Percentiles rank a stretch among this genome's conserved stretches.
Evolutionary conservation across 1,140 invertebrate species (phyloP).

Genomic region (Drosophila pachea): DNA sequence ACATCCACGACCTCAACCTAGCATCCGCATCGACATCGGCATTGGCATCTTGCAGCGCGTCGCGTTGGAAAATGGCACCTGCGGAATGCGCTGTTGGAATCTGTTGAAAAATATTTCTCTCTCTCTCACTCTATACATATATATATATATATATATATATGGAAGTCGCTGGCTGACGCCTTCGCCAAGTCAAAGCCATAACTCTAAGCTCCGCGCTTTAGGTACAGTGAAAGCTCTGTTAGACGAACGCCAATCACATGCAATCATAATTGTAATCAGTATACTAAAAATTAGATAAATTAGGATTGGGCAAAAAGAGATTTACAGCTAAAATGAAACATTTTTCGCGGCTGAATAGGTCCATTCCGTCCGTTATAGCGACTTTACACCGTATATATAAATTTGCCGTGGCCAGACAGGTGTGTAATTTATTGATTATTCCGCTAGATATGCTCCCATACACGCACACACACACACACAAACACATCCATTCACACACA

Average conservation of each 20-base stretch:
- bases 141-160: background rate
- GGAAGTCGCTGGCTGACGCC: constrained; percentile 6
- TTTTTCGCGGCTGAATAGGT: background rate
- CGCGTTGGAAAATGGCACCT: constrained; percentile 58
- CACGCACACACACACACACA: constrained; percentile 17
- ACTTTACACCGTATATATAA: constrained; percentile 22
- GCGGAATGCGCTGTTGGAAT: constrained; percentile 72
- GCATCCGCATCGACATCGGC: constrained; percentile 19
- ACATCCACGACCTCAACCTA: too few species aligned
- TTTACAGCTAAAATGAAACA: too few species aligned
- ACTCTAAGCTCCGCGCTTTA: constrained; percentile 21
- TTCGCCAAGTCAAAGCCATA: constrained; percentile 48
- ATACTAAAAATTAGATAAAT: too few species aligned
- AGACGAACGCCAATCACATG: background rate
- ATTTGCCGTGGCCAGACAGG: constrained; percentile 72
- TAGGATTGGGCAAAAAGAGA: too few species aligned
- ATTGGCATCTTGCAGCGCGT: constrained; percentile 25
- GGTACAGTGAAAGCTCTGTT: background rate
- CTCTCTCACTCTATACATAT: constrained; percentile 20
- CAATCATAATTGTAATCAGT: too few species aligned
- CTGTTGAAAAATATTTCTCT: constrained; percentile 72
- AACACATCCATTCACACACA: constrained; percentile 27
- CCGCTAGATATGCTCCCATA: constrained; percentile 70
- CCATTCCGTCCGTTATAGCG: background rate
- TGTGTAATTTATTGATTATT: constrained; percentile 78